Percentiles rank a stretch among this genome's conserved stretches.
phyloP scores from a whole-genome alignment of 2,113 vertebrate species.

The Aegithalos caudatus region DNA sequence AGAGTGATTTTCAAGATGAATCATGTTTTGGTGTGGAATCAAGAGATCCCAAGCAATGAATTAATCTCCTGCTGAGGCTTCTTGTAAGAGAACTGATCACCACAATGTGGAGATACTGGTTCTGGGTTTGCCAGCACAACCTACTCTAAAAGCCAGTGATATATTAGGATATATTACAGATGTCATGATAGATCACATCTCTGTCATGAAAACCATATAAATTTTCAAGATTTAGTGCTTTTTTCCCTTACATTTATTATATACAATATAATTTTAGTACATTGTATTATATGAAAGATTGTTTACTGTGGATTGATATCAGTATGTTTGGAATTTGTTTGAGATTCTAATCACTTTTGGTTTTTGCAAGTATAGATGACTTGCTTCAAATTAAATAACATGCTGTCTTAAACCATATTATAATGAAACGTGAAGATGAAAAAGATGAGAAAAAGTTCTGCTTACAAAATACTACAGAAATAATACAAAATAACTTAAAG shows the following conservation, averaged over 20 bases:
- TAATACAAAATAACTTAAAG: not conserved
- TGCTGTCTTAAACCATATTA: not conserved
- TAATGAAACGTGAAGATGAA: not conserved
- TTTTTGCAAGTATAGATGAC: not conserved
- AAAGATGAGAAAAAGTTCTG: not conserved
- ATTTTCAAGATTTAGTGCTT: not conserved
- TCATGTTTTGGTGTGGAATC: not conserved
- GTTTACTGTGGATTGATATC: not conserved
- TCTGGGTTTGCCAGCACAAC: not conserved
- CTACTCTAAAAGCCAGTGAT: not conserved
- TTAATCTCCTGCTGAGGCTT: not conserved
- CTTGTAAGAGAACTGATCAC: not conserved
- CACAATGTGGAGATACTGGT: not conserved
- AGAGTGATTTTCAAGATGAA: not conserved
- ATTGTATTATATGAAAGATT: not conserved
- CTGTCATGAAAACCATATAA: not conserved
- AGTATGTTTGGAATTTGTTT: not conserved
- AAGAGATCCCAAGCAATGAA: not conserved
- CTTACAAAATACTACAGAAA: not conserved
- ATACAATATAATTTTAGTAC: not conserved
- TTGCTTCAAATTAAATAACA: not conserved
- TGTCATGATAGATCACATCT: not conserved
- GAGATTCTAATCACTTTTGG: not conserved
- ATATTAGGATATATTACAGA: not conserved
- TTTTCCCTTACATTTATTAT: not conserved